Conservation (phyloP, 1,140 invertebrate species). For the Arctopsyche grandis region DNA sequence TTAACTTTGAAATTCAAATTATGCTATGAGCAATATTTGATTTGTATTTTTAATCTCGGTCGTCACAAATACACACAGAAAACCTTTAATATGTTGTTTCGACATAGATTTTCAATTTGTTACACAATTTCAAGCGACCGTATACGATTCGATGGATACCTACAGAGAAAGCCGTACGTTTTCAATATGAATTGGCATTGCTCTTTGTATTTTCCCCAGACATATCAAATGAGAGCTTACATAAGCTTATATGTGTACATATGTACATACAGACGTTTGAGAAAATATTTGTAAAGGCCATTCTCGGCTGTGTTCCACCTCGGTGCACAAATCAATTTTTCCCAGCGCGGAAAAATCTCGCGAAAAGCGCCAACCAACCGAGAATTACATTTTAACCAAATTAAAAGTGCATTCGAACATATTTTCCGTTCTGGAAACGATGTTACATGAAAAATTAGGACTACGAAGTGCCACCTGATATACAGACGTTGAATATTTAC, state of each 20-base stretch:
- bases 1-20: too few species aligned
- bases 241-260: neutral
- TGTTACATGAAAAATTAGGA: too few species aligned
- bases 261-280: neutral
- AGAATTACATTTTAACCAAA: neutral
- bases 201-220: conserved; percentile 41
- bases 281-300: neutral
- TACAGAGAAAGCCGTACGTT: conserved; percentile 10
- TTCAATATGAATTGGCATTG: conserved; percentile 43
- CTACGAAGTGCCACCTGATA: too few species aligned
- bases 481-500: conserved; percentile 3
- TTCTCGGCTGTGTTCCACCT: too few species aligned
- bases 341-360: too few species aligned
- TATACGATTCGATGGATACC: conserved; percentile 5
- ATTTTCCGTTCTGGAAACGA: too few species aligned
- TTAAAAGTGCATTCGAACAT: neutral
- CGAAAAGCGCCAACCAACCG: neutral
- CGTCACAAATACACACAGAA: too few species aligned
- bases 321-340: too few species aligned
- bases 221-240: conserved; percentile 24
- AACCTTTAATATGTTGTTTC: too few species aligned
- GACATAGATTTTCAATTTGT: neutral
- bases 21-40: too few species aligned
- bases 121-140: neutral
- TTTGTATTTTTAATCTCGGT: too few species aligned